Conservation (phyloP, 2,797 vertebrate species). For the Fratercula arctica region DNA sequence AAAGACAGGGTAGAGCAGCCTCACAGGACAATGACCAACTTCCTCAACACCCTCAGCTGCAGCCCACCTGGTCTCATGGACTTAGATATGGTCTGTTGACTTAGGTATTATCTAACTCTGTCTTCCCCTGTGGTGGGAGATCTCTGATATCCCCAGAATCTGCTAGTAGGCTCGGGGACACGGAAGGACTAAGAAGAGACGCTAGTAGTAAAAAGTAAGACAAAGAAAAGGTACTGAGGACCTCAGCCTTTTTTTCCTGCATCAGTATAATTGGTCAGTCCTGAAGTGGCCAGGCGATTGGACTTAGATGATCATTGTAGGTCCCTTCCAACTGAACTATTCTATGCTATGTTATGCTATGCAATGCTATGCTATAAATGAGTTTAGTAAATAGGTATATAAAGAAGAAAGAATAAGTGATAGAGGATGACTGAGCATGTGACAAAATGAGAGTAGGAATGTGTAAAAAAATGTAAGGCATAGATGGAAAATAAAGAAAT, state of each 20-base stretch:
- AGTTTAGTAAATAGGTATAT: not conserved
- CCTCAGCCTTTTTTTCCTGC: not conserved
- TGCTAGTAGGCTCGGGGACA: not conserved
- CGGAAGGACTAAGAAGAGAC: not conserved
- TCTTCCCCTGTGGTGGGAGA: not conserved
- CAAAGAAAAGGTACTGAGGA: not conserved
- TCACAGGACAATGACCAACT: not conserved
- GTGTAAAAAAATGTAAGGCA: not conserved
- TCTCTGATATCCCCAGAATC: not conserved
- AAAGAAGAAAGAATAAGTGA: not conserved
- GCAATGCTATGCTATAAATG: not conserved
- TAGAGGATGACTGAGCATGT: not conserved
- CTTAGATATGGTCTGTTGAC: not conserved
- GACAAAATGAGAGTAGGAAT: not conserved
- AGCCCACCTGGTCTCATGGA: not conserved
- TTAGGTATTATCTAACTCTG: not conserved
- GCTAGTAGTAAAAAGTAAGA: not conserved
- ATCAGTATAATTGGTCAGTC: not conserved
- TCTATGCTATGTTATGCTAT: not conserved
- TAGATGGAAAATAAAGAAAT: not conserved
- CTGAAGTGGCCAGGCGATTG: not conserved
- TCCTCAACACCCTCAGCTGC: not conserved
- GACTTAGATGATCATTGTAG: not conserved
- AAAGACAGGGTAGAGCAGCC: not conserved
- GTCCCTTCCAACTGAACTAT: not conserved